A percentile compares a stretch with the other conserved stretches of the same genome.
Evolutionary conservation across 2,113 vertebrate species (phyloP).

Genomic region (Amphiprion ocellaris): DNA sequence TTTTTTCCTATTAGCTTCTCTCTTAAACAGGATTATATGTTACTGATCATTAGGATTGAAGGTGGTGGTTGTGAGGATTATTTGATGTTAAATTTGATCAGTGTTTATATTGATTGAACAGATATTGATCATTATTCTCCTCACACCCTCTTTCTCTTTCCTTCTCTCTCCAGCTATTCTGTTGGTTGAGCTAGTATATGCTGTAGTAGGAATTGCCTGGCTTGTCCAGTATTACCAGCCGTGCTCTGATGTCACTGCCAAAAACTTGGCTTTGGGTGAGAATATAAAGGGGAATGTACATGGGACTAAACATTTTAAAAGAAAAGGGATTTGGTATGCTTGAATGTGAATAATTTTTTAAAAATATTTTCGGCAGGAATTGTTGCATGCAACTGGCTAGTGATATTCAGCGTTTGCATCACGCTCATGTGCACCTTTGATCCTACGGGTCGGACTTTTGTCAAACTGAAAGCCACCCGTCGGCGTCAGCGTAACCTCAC

Average conservation of each 20-base stretch:
- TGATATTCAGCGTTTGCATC: conserved; percentile 97
- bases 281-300: background rate
- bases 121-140: conserved; percentile 24
- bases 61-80: conserved; percentile 10
- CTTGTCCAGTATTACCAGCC: conserved; percentile 97
- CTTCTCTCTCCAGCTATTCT: conserved; percentile 88
- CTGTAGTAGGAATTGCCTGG: conserved; percentile 97
- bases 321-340: background rate
- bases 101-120: conserved; percentile 16
- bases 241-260: conserved; percentile 96
- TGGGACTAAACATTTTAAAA: background rate
- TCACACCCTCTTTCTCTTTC: background rate
- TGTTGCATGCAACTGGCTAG: conserved; percentile 98
- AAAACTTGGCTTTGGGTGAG: conserved; percentile 95
- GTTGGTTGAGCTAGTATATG: conserved; percentile 96
- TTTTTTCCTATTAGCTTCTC: background rate
- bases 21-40: background rate
- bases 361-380: conserved; percentile 86
- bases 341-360: conserved; percentile 17
- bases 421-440: conserved; percentile 98
- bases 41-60: background rate
- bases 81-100: conserved; percentile 20
- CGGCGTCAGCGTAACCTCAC: conserved; percentile 95
- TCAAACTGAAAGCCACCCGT: conserved; percentile 96
- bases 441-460: conserved; percentile 96